Evolutionary conservation across 2,888 invertebrate genomes (phyloP).

Genomic region (Mythimna lalbum): DNA sequence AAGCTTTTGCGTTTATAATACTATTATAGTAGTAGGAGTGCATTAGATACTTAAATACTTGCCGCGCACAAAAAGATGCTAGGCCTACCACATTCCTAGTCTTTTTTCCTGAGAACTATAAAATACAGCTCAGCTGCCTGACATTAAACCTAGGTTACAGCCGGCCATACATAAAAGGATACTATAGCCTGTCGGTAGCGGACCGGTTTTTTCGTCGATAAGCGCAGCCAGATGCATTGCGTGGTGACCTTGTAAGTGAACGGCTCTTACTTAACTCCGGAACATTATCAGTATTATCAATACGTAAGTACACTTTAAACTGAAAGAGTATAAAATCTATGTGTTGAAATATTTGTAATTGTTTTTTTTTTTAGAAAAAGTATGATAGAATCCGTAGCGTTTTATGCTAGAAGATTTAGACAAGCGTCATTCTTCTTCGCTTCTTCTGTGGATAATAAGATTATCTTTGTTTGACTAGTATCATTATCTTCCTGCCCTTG

Average conservation of each 20-base stretch:
- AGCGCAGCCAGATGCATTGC: slow-evolving; percentile 55
- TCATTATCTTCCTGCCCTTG: not conserved
- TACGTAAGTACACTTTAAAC: slow-evolving; percentile 7
- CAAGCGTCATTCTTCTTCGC: not conserved
- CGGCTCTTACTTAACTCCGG: slow-evolving; percentile 58
- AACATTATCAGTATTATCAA: slow-evolving; percentile 47
- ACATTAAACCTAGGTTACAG: slow-evolving; percentile 20
- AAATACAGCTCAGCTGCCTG: slow-evolving; percentile 4
- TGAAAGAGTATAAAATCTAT: slow-evolving; percentile 6
- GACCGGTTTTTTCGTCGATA: slow-evolving; percentile 62
- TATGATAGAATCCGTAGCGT: no score
- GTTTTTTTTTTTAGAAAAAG: not conserved
- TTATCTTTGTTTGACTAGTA: not conserved
- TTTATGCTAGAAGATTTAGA: not conserved
- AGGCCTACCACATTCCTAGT: not conserved
- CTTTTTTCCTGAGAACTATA: slow-evolving; percentile 12
- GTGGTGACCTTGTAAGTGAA: slow-evolving; percentile 63
- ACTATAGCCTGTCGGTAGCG: slow-evolving; percentile 15
- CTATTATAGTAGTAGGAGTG: no score
- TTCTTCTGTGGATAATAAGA: not conserved
- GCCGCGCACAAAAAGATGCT: not conserved
- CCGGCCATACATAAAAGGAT: slow-evolving; percentile 36
- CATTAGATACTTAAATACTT: not conserved
- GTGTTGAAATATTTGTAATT: not conserved
- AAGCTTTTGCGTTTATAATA: no score